Evolutionary conservation across 1,140 invertebrate genomes (phyloP), one percentile per base, ranked within the genome.

Genomic region (Sitodiplosis mosellana): DNA sequence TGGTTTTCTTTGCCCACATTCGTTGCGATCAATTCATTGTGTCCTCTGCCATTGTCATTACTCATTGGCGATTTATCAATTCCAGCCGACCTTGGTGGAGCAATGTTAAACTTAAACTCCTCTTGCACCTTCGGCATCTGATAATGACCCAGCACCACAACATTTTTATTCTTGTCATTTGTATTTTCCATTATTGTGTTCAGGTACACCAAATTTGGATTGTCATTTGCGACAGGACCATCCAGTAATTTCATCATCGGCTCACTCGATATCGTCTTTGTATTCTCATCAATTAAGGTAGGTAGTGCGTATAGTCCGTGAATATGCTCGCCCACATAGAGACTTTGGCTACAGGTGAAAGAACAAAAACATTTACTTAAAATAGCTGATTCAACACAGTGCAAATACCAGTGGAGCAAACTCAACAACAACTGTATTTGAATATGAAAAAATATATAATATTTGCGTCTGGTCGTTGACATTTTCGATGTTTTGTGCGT

Each of bases 311-410:
- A 98, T 2, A 92, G 65, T 15, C 52, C 87, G 61, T 87, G 76
- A 48, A 73, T 71, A 65, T 90, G 82, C 64, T 95, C 83, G 6
- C 93, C 93, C 53, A 98, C 78, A 65, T 94, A 98, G 15, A 97
- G 68, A 1, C 89, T 94, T 46, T 87, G 87, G 54, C 87, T 91
- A 61, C 55, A 71, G 75, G 61, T 62, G 53, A 59, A 52, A 58
- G 52, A 20, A 47, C 33, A 45, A 37, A 17, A 20, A 37, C 10
- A 18, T 45, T 33, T 40, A 45, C 45, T 48, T 46, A 36, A 45
- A 34, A 41, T 33, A 18, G 15, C 18, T 27, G 6, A 33, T 21
- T 14, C 19, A 36, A 46, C 12, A 17, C 21, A 47, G 6, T 33
- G 12, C 7, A 43, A 21, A 40, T 49, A 40, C 21, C 11, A 46